Conservation (phyloP, 2,113 vertebrate species). For the Leiothrix lutea region DNA sequence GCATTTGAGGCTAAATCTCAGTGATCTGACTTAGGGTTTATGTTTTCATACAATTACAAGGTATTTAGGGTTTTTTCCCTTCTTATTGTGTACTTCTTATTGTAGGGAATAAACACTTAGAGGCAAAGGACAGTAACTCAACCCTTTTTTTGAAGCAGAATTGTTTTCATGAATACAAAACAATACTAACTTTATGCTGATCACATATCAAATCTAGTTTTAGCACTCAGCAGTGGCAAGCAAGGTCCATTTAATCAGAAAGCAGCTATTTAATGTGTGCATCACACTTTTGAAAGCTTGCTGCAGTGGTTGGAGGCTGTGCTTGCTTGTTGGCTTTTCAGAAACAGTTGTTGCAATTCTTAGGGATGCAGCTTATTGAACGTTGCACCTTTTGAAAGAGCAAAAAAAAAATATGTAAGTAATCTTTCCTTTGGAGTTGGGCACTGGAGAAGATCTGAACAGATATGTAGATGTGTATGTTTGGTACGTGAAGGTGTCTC, state of each 20-base stretch:
- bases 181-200: background rate
- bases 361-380: background rate
- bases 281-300: background rate
- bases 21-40: background rate
- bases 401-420: background rate
- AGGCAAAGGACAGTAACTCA: background rate
- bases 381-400: background rate
- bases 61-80: background rate
- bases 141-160: background rate
- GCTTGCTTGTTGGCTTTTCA: background rate
- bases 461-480: background rate
- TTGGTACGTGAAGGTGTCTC: background rate
- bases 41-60: background rate
- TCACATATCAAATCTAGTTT: background rate
- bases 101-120: background rate
- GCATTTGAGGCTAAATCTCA: background rate
- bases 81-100: background rate
- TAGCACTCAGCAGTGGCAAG: background rate
- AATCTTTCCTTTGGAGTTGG: background rate
- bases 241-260: background rate
- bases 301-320: background rate
- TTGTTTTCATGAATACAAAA: background rate
- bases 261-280: background rate
- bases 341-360: background rate
- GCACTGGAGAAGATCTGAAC: background rate